Percentiles rank a stretch among this genome's conserved stretches.
These are phyloP conservation scores for Achatina immaculata DNA, from an alignment of 1,140 invertebrate species.

Conservation along the genomic window DNA sequence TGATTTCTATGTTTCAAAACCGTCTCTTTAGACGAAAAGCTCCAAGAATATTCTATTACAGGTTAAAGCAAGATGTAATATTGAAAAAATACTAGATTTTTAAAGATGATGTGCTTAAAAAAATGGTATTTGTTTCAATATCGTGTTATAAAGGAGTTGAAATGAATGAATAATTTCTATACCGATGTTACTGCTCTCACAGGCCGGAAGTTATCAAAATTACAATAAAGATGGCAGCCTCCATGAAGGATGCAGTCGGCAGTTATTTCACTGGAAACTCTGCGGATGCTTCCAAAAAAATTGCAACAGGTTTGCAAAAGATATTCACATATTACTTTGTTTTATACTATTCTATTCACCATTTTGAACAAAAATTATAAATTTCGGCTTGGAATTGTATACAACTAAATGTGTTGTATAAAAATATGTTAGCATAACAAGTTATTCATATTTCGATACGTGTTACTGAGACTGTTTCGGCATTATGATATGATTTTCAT, in stretches of 20 bases:
- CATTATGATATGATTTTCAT: too few species aligned
- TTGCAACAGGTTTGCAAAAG: constrained; percentile 10
- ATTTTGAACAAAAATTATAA: background rate
- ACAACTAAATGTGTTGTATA: background rate
- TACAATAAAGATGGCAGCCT: constrained; percentile 19
- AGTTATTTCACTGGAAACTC: constrained; percentile 1
- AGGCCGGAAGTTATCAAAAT: background rate
- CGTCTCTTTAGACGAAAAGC: too few species aligned
- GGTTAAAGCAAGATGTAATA: too few species aligned
- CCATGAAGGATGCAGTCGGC: constrained; percentile 13
- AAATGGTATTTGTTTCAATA: too few species aligned
- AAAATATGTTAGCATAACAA: background rate
- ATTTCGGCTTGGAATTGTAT: background rate
- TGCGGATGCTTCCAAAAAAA: constrained; percentile 14
- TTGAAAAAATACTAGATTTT: too few species aligned
- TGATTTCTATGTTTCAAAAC: too few species aligned
- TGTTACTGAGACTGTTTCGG: background rate
- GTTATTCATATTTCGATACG: background rate
- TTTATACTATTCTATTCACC: background rate
- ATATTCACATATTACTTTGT: background rate
- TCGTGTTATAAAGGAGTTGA: too few species aligned
- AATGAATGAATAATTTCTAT: too few species aligned
- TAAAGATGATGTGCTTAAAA: too few species aligned
- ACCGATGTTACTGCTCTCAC: background rate
- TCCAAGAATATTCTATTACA: too few species aligned